Percentiles rank a stretch among this genome's conserved stretches.
Conservation (phyloP, 2,888 invertebrate genomes). For the Thysanoteuthis rhombus region DNA sequence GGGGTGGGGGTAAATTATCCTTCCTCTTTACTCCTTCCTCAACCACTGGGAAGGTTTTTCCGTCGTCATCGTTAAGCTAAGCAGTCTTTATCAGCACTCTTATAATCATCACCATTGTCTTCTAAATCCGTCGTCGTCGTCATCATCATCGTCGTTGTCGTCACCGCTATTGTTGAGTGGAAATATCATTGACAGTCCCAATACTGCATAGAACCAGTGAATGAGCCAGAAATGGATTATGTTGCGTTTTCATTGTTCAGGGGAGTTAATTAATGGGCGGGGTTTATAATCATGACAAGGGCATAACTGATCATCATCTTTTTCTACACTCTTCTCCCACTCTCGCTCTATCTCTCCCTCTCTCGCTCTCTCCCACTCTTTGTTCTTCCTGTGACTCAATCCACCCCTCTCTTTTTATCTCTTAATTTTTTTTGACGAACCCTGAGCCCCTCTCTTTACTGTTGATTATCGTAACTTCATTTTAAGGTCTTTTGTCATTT, state of each 20-base stretch:
- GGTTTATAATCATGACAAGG: background rate
- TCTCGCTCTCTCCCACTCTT: background rate
- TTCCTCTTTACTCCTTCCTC: background rate
- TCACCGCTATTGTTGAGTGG: background rate
- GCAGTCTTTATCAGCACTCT: background rate
- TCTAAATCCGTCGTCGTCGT: background rate
- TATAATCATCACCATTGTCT: background rate
- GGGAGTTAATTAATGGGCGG: constrained; percentile 12
- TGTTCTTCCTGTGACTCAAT: background rate
- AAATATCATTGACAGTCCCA: background rate
- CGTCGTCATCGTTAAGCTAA: background rate
- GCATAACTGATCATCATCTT: background rate
- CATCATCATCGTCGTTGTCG: background rate
- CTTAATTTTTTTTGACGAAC: background rate
- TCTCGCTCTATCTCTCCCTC: too few relatives aligned
- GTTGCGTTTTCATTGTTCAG: background rate
- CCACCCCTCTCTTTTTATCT: background rate
- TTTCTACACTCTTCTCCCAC: too few relatives aligned
- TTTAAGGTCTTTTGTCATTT: background rate
- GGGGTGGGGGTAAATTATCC: too few relatives aligned
- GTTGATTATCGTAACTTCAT: background rate
- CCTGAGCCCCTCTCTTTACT: background rate
- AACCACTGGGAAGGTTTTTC: background rate
- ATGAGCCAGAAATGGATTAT: background rate
- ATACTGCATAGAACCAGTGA: background rate